These are phyloP conservation scores for Heloderma charlesbogerti DNA, from an alignment of 2,113 vertebrate species.

Conservation along the genomic window DNA sequence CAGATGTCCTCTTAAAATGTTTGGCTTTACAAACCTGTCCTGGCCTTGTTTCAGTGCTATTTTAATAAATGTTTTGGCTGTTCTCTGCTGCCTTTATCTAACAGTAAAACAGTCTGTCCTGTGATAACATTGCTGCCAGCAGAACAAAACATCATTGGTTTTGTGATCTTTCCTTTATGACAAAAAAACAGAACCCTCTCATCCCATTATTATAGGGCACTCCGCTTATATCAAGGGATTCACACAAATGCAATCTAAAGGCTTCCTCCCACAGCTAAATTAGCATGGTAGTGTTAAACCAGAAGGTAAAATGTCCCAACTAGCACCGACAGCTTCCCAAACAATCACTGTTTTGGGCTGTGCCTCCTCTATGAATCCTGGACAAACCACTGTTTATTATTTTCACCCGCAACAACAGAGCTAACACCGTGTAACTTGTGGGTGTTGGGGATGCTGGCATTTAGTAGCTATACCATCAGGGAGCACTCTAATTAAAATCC, in stretches of 20 bases:
- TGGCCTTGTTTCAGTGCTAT: constrained; percentile 60
- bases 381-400: not conserved
- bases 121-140: constrained; percentile 34
- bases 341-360: not conserved
- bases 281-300: not conserved
- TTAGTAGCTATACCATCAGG: not conserved
- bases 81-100: constrained; percentile 48
- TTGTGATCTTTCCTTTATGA: constrained; percentile 40
- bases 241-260: constrained; percentile 15
- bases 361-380: not conserved
- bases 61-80: constrained; percentile 48
- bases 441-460: not conserved
- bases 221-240: constrained; percentile 17
- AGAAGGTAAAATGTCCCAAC: not conserved
- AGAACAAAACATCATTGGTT: constrained; percentile 38
- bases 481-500: not conserved
- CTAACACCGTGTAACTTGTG: not conserved
- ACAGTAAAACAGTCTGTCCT: constrained; percentile 5
- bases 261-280: not conserved
- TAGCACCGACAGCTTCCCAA: not conserved
- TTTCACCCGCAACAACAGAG: not conserved
- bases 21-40: constrained; percentile 52
- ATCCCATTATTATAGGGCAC: constrained; percentile 22
- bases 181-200: constrained; percentile 5
- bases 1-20: constrained; percentile 7